Percentiles rank a stretch among this genome's conserved stretches.
phyloP scores from a whole-genome alignment of 2,888 invertebrate species.

The Orchesella flavescens region DNA sequence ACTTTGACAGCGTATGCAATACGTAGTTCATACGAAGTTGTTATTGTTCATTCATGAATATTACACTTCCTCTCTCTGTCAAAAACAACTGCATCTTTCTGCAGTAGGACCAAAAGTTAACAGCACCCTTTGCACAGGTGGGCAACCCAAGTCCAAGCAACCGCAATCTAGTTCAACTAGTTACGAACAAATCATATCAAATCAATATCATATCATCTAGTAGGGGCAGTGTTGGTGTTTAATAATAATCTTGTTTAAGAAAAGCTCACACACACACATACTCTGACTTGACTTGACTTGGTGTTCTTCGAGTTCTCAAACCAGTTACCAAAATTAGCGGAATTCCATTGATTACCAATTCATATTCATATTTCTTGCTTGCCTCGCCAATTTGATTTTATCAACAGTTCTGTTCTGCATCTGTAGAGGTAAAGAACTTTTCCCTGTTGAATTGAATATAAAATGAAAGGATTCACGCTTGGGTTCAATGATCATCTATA shows the following conservation, averaged over 20 bases:
- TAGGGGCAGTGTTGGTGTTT: too few species aligned
- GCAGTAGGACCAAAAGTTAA: too few species aligned
- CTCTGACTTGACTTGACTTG: too few species aligned
- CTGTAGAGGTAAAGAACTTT: not conserved
- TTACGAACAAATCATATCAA: not conserved
- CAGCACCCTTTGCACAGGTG: too few species aligned
- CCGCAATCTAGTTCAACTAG: slow-evolving; percentile 9
- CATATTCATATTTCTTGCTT: not conserved
- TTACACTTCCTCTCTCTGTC: too few species aligned
- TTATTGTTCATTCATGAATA: too few species aligned
- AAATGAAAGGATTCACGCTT: slow-evolving; percentile 15
- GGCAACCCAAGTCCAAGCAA: too few species aligned
- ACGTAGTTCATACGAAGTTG: too few species aligned
- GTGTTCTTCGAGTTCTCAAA: slow-evolving; percentile 1
- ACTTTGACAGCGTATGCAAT: too few species aligned
- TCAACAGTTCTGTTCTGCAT: not conserved
- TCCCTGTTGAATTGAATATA: not conserved
- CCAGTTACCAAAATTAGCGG: slow-evolving; percentile 46
- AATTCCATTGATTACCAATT: slow-evolving; percentile 46
- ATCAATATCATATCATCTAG: too few species aligned
- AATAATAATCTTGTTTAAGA: not conserved
- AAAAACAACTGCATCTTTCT: too few species aligned
- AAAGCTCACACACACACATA: too few species aligned
- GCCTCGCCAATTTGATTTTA: not conserved
- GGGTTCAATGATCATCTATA: slow-evolving; percentile 25